Conservation (phyloP, 2,888 invertebrate genomes). For the Pollenia griseotomentosa region DNA sequence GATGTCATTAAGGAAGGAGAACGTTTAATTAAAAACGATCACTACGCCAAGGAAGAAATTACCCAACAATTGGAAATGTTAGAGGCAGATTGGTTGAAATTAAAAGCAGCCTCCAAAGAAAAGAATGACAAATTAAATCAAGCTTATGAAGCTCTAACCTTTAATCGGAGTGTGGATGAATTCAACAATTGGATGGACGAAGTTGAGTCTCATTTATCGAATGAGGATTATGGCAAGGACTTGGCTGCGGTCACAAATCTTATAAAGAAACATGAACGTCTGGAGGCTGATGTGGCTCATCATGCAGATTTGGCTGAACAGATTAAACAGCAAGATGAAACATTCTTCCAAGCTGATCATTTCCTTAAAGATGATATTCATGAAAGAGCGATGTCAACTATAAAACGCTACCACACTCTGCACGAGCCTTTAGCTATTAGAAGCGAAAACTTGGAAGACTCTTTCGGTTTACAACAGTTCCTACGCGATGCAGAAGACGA, state of each 20-base stretch:
- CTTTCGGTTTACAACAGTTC: constrained; percentile 94
- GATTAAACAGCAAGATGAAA: constrained; percentile 91
- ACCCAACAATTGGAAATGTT: constrained; percentile 92
- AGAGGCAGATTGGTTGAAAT: constrained; percentile 93
- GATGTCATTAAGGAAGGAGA: constrained; percentile 93
- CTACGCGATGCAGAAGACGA: constrained; percentile 97
- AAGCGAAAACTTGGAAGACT: constrained; percentile 96
- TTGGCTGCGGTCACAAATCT: constrained; percentile 93
- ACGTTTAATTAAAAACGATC: constrained; percentile 90
- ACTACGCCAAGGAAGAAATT: constrained; percentile 95
- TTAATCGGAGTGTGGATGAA: constrained; percentile 95
- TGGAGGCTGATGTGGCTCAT: constrained; percentile 94
- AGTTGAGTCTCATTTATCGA: constrained; percentile 88
- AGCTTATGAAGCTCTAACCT: constrained; percentile 95
- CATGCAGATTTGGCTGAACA: constrained; percentile 93
- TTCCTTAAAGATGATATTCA: constrained; percentile 95
- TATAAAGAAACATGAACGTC: constrained; percentile 90
- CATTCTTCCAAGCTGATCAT: constrained; percentile 91
- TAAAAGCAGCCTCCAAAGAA: constrained; percentile 92
- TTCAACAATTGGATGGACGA: constrained; percentile 97
- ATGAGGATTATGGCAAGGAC: constrained; percentile 90
- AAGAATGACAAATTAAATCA: constrained; percentile 94
- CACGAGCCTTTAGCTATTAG: constrained; percentile 96
- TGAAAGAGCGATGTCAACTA: constrained; percentile 88
- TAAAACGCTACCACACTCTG: constrained; percentile 90